Conservation (phyloP, 2,113 vertebrate species). For the Sylvietta virens region DNA sequence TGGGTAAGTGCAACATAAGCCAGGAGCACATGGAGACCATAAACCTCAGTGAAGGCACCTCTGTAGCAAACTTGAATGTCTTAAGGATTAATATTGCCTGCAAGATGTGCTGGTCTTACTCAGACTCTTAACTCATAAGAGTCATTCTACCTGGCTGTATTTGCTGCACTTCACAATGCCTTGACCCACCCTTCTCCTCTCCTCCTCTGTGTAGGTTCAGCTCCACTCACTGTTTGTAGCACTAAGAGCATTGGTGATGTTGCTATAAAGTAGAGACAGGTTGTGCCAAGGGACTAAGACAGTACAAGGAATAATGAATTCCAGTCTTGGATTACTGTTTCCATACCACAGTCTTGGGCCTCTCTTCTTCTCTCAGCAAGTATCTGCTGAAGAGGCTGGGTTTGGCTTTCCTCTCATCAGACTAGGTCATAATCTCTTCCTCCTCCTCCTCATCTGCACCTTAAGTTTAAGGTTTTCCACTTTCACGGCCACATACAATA, state of each 20-base stretch:
- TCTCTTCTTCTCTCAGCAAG: background rate
- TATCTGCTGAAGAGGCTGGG: background rate
- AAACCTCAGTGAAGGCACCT: background rate
- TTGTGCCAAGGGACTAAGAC: background rate
- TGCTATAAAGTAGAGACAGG: background rate
- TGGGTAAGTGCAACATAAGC: fast-evolving
- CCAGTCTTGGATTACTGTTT: background rate
- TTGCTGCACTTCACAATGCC: background rate
- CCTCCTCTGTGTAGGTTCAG: background rate
- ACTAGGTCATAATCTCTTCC: background rate
- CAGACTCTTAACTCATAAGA: background rate
- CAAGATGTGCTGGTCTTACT: background rate
- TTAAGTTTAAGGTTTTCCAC: background rate
- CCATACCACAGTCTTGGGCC: no score
- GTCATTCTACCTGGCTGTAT: background rate
- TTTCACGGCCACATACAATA: background rate
- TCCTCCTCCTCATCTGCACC: background rate
- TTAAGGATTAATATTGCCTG: background rate
- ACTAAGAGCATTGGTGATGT: background rate
- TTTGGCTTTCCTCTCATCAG: background rate
- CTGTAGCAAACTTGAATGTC: background rate
- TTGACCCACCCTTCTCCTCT: background rate
- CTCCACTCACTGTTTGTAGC: background rate
- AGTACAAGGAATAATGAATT: background rate
- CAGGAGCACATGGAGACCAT: background rate